Evolutionary conservation across 2,797 vertebrate genomes (phyloP), one percentile per base, ranked within the genome.

Genomic region (Chelidonichthys spinosus): DNA sequence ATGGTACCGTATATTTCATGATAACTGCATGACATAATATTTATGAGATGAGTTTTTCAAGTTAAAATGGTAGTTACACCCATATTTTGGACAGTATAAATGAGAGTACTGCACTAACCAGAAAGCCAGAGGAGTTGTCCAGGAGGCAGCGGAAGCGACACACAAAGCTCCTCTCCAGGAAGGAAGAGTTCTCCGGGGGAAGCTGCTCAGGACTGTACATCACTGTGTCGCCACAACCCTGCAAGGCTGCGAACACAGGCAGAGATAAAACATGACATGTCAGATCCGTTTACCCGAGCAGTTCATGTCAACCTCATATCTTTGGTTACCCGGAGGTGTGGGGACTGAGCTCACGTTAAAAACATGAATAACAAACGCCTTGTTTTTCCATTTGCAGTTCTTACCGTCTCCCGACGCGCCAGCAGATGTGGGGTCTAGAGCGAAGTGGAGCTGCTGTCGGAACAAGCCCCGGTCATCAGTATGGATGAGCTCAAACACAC

Each of bases 41-140:
- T 7, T 7, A 64, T 3, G 10, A 50, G 1, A n/a, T 40, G 18
- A 63, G 53, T 14, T 5, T 44, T 49, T 69, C 7, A 46, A 33
- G 32, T n/a, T n/a, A 33, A 37, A 1, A 15, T 2, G 7, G 5
- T 17, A 3, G 4, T 18, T 18, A 15, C 17, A 32, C 17, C 11
- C 2, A 7, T 9, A 4, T 11, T n/a, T 35, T 35, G 9, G 1
- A 43, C 0, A 14, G 40, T 18, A 11, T 0, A n/a, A 40, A 4
- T 6, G 18, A 0, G 36, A 55, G 43, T 8, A 5, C 6, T 52
- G 5, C 32, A 70, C 78, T 35, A 75, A 97, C 96, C 94, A 96
- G 92, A 78, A 97, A 97, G 44, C 96, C 96, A 0, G 94, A 96
- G n/a, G 95, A 97, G 79, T 96, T 97, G 87, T 97, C 95, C 73